Evolutionary conservation across 2,888 invertebrate species (phyloP).

Genomic region (Lochmaea crataegi): DNA sequence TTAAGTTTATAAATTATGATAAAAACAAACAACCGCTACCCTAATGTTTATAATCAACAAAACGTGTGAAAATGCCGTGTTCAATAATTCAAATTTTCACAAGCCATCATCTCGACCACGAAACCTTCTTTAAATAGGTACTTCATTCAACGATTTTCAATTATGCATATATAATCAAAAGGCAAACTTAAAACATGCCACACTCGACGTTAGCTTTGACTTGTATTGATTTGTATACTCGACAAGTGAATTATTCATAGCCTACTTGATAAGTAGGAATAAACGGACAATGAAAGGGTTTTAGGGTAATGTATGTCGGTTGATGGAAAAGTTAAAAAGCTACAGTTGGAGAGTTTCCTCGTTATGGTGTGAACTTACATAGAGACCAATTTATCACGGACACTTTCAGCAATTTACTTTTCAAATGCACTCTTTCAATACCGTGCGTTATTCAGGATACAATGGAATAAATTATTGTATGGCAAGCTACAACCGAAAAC

Average conservation of each 20-base stretch:
- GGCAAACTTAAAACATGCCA: constrained; percentile 10
- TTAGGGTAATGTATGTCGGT: constrained; percentile 3
- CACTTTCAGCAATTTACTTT: background rate
- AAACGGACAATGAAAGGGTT: constrained; percentile 13
- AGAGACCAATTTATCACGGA: background rate
- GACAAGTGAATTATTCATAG: constrained; percentile 16
- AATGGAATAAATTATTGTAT: background rate
- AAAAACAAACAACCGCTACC: background rate
- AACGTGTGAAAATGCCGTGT: background rate
- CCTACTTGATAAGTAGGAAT: constrained; percentile 15
- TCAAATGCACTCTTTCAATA: background rate
- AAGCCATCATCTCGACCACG: background rate
- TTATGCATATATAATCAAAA: constrained; percentile 13
- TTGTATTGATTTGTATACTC: constrained; percentile 15
- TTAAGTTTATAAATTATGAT: background rate
- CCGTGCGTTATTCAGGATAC: background rate
- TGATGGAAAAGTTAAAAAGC: constrained; percentile 1
- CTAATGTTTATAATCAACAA: background rate
- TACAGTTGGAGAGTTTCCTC: background rate
- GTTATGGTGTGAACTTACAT: background rate
- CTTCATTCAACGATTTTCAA: constrained; percentile 4
- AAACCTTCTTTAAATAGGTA: background rate
- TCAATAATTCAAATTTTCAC: background rate
- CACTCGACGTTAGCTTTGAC: constrained; percentile 5
- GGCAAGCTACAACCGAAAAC: background rate